Percentiles rank a stretch among this genome's conserved stretches.
Evolutionary conservation across 2,797 vertebrate species (phyloP).

Genomic region (Xyrichtys novacula): DNA sequence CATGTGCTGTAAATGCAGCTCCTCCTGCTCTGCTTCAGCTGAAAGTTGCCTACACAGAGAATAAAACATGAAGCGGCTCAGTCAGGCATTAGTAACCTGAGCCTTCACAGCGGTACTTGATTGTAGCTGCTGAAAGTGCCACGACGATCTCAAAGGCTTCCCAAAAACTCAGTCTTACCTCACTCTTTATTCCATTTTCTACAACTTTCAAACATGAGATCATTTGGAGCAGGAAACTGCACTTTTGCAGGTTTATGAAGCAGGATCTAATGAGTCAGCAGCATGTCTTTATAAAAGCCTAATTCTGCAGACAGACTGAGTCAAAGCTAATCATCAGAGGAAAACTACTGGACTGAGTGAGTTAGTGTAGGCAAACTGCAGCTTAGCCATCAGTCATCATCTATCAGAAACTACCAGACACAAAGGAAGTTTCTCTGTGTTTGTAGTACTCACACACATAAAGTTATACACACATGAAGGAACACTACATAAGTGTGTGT

Average conservation of each 20-base stretch:
- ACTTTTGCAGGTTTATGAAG: conserved; percentile 6
- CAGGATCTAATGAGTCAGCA: conserved; percentile 5
- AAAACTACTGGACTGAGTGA: neutral
- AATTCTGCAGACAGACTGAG: neutral
- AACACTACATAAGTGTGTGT: neutral
- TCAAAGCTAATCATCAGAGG: conserved; percentile 14
- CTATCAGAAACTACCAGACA: neutral
- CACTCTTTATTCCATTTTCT: neutral
- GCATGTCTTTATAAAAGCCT: neutral
- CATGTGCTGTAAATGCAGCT: conserved; percentile 5
- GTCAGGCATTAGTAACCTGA: conserved; percentile 3
- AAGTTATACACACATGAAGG: neutral
- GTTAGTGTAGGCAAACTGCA: neutral
- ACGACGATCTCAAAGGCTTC: neutral
- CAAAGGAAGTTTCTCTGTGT: neutral
- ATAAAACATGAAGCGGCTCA: conserved; percentile 19
- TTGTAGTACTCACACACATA: neutral
- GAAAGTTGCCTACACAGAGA: conserved; percentile 22
- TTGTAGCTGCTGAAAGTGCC: neutral
- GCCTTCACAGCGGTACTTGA: neutral
- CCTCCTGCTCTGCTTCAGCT: neutral
- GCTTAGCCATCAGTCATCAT: neutral
- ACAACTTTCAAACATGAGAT: neutral
- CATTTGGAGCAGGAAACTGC: neutral
- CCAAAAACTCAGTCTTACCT: neutral